Evolutionary conservation across 2,888 invertebrate genomes (phyloP), one percentile per base, ranked within the genome.

Genomic region (Drosophila mercatorum): DNA sequence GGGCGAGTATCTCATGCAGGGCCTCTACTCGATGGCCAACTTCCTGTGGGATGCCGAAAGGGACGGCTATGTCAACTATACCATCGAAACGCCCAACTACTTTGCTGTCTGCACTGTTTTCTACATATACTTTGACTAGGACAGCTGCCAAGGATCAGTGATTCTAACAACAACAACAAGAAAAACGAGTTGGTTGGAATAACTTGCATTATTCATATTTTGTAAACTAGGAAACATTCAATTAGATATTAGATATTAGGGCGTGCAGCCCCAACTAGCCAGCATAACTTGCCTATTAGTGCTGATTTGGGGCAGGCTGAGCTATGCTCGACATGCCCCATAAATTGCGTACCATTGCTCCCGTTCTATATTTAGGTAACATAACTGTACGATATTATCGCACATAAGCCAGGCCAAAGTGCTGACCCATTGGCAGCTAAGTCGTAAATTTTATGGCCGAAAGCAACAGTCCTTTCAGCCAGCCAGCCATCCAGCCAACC

Each of bases 11-110:
- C 82, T 89, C 44, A 91, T 92, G 91, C 93, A 93, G 79, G 91
- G 92, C 40, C 90, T 88, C 62, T 84, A 86, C 56, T 91, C 90
- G 2, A 78, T 89, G 67, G 83, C 88, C 0, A 91, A 91, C 55
- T 93, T 92, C 66, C 71, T 93, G 5, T 93, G 93, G 93, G 93
- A 93, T 75, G 89, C 91, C 17, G 90, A 90, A 14, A 90, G 83
- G 34, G 93, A 93, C 76, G 92, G 91, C 10, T 91, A 90, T 64
- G 81, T 92, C 5, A 89, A 89, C 26, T 91, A 92, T 55, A 80
- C 82, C 17, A 83, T 91, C 66, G 92, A 93, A 53, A 90, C 85
- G 5, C 90, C 92, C 2, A 89, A 88, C 40, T 91, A 90, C 67
- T 93, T 91, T 75, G 92, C 91, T 17, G 80, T 91, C 64, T 93